These are phyloP conservation scores for Actias luna DNA, from an alignment of 2,888 invertebrate genomes.

Conservation along the genomic window DNA sequence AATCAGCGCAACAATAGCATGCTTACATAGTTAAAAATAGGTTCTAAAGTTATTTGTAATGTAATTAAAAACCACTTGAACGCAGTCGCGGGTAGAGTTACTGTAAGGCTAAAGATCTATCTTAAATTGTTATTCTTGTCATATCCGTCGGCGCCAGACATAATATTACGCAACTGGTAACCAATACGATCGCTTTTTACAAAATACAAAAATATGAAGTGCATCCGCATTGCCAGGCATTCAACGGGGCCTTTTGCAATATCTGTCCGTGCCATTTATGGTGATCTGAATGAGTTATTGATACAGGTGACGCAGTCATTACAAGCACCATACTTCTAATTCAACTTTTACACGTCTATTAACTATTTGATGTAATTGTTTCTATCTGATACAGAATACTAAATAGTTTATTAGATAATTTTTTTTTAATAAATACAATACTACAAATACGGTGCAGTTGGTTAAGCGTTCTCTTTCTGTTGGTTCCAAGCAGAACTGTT, in stretches of 20 bases:
- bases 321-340: slow-evolving; percentile 12
- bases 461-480: too few species aligned
- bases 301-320: slow-evolving; percentile 30
- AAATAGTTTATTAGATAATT: not conserved
- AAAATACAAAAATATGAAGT: slow-evolving; percentile 50
- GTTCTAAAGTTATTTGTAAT: too few species aligned
- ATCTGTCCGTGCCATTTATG: slow-evolving; percentile 51
- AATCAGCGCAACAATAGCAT: too few species aligned
- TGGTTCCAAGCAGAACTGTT: too few species aligned
- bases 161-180: slow-evolving; percentile 33
- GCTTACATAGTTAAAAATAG: too few species aligned
- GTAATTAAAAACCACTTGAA: too few species aligned
- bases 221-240: slow-evolving; percentile 57
- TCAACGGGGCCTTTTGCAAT: slow-evolving; percentile 39
- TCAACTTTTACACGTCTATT: slow-evolving; percentile 5
- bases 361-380: slow-evolving; percentile 6
- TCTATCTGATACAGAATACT: not conserved
- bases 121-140: slow-evolving; percentile 4
- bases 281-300: slow-evolving; percentile 56
- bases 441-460: too few species aligned
- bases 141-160: slow-evolving; percentile 20
- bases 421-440: too few species aligned
- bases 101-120: not conserved
- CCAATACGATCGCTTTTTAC: slow-evolving; percentile 44
- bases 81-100: too few species aligned